phyloP scores from a whole-genome alignment of 2,888 invertebrate genomes.

The Drosophila bunnanda region DNA sequence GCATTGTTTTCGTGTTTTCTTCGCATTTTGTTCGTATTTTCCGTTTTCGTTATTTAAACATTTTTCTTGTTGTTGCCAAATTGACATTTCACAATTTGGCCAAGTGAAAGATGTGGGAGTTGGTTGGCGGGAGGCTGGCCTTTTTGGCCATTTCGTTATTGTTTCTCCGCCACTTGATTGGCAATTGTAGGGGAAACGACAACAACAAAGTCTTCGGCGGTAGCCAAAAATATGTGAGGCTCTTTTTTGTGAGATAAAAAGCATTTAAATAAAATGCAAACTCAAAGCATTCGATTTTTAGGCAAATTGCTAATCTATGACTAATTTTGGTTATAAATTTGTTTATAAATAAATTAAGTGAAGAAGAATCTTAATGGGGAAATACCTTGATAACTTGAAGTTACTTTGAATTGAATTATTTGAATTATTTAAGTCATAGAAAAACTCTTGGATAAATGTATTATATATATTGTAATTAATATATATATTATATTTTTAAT shows the following conservation, averaged over 20 bases:
- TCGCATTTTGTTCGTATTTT: slow-evolving; percentile 39
- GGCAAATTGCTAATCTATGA: neutral
- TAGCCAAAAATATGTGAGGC: slow-evolving; percentile 10
- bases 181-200: slow-evolving; percentile 35
- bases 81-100: slow-evolving; percentile 74
- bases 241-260: neutral
- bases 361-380: neutral
- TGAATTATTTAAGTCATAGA: neutral
- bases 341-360: slow-evolving; percentile 5
- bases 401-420: neutral
- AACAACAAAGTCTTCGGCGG: neutral
- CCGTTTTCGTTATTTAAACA: slow-evolving; percentile 53
- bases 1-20: slow-evolving; percentile 29
- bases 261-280: slow-evolving; percentile 14
- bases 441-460: too few species aligned
- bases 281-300: neutral
- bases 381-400: slow-evolving; percentile 2
- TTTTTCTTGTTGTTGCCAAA: slow-evolving; percentile 70
- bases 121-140: slow-evolving; percentile 8
- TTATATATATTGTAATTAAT: neutral
- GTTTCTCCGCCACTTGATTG: slow-evolving; percentile 17
- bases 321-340: slow-evolving; percentile 9
- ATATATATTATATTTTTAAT: neutral
- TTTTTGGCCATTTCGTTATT: slow-evolving; percentile 13
- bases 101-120: slow-evolving; percentile 57